Conservation (phyloP, 2,797 vertebrate species). For the Pygocentrus nattereri region DNA sequence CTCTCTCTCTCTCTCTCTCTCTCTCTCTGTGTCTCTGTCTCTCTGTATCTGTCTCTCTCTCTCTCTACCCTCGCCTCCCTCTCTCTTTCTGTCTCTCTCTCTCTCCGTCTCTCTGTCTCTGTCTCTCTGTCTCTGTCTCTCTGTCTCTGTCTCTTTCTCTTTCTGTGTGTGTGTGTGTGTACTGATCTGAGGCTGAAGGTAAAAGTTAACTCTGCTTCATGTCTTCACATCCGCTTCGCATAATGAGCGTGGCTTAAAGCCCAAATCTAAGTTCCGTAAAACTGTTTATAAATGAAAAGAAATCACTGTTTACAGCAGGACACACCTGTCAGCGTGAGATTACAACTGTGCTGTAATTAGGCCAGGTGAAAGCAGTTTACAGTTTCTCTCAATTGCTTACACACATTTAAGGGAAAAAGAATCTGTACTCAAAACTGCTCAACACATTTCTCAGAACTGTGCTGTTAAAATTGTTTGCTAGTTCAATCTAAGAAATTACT, state of each 20-base stretch:
- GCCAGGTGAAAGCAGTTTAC: conserved; percentile 26
- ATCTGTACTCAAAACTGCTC: neutral
- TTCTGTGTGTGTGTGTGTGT: neutral
- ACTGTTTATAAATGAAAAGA: conserved; percentile 6
- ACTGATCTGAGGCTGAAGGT: neutral
- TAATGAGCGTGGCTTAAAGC: conserved; percentile 28
- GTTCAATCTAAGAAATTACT: too few relatives aligned
- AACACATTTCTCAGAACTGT: neutral
- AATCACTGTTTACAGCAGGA: conserved; percentile 32
- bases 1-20: neutral
- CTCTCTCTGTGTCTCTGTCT: neutral
- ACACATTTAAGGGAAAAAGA: neutral
- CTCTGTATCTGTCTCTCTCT: too few relatives aligned
- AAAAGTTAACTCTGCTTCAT: conserved; percentile 6
- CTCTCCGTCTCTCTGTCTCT: neutral
- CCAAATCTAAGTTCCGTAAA: conserved; percentile 24
- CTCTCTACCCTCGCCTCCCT: neutral
- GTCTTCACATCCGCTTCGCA: neutral
- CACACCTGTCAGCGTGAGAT: conserved; percentile 14
- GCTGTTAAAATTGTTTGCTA: neutral
- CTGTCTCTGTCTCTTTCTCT: neutral
- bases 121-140: neutral
- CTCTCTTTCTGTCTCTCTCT: neutral
- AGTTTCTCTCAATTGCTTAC: neutral
- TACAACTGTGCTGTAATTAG: conserved; percentile 27